Evolutionary conservation across 2,888 invertebrate genomes (phyloP), one percentile per base, ranked within the genome.

Genomic region (Zele albiditarsus): DNA sequence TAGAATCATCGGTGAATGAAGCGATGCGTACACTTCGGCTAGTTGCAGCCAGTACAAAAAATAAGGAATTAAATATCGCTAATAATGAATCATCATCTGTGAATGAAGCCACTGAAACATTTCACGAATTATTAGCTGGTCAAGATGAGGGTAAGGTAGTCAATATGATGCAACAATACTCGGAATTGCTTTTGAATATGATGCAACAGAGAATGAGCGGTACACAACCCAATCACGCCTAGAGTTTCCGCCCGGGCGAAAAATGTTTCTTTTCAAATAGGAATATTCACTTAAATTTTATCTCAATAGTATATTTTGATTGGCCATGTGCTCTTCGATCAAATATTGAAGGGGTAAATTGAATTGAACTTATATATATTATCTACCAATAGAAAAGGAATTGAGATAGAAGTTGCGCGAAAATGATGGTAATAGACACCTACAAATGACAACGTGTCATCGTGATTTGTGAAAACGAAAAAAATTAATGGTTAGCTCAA

Each of bases 161-260:
- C 69, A 91, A 90, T 72, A 91, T 92, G 88, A 92, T 93, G 91
- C 92, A 93, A 82, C 92, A 93, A 82, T 93, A 92, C 84, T 92
- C 92, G 14, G 93, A 93, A 79, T 89, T 92, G 83, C 87, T 93
- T 60, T 86, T 93, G 71, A 91, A 90, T 72, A 90, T 93, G 89
- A 92, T 93, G 87, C 92, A 93, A 83, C 92, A 93, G 83, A 91
- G 91, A 82, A 92, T 93, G 87, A 84, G 84, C 75, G 83, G 85
- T 53, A 82, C 85, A 46, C 87, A 85, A 77, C 75, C 86, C 14
- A 86, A 85, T 82, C 88, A 87, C 76, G 85, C 85, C 76, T 88
- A 85, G 74, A 76, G 31, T 62, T 75, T 80, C 77, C 76, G 82
- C 84, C 83, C 12, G 31, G 42, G 57, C 33, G 27, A 46, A 42